Conservation (phyloP, 1,140 invertebrate genomes). For the Drosophila quadrilineata region DNA sequence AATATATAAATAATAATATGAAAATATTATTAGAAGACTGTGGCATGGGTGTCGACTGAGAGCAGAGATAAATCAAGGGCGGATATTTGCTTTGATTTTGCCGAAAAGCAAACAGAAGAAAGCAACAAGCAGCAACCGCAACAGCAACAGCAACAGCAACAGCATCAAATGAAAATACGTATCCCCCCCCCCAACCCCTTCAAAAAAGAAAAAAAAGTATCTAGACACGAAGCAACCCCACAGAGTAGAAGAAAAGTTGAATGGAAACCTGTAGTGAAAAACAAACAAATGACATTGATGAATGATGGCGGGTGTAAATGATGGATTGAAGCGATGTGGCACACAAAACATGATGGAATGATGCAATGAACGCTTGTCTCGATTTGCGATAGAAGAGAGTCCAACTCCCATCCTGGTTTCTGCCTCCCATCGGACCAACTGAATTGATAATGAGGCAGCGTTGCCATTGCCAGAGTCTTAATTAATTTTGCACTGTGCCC, state of each 20-base stretch:
- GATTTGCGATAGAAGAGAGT: slow-evolving; percentile 8
- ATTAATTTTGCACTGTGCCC: slow-evolving; percentile 55
- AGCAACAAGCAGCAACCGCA: slow-evolving; percentile 32
- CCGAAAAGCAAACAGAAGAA: too few relatives aligned
- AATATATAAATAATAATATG: neutral
- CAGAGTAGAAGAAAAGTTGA: slow-evolving; percentile 1
- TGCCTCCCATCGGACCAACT: neutral
- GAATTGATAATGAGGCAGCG: slow-evolving; percentile 68
- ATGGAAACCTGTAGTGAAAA: too few relatives aligned
- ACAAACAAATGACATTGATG: slow-evolving; percentile 71
- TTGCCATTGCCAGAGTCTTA: slow-evolving; percentile 51
- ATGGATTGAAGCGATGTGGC: slow-evolving; percentile 70
- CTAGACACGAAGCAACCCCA: neutral
- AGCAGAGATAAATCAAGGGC: slow-evolving; percentile 12
- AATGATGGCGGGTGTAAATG: slow-evolving; percentile 61
- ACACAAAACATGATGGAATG: slow-evolving; percentile 39
- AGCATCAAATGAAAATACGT: slow-evolving; percentile 11
- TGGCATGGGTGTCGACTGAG: too few relatives aligned
- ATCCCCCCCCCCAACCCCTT: neutral
- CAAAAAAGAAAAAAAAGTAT: neutral
- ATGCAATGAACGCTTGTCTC: slow-evolving; percentile 44
- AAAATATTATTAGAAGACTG: slow-evolving; percentile 12
- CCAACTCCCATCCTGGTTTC: neutral
- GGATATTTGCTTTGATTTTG: slow-evolving; percentile 27
- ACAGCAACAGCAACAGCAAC: slow-evolving; percentile 25